Base-by-base conservation (phyloP, 2,888 invertebrate genomes). In the Troilus luridus region DNA sequence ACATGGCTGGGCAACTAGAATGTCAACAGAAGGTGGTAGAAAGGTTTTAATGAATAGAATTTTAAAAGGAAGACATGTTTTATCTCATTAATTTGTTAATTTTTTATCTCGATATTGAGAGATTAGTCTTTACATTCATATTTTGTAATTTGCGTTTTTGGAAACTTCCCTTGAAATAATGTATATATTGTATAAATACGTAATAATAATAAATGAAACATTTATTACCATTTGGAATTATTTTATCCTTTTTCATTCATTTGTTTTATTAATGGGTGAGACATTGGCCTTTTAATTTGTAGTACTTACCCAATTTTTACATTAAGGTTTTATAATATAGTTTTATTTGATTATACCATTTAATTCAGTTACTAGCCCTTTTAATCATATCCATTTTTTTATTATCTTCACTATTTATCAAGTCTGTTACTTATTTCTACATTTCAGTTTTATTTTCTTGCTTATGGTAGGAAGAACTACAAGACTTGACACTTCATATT, bases 41-140 rank as follows among this genome's bases (percentile, higher is more conserved):
- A 95, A 95, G 93, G 94, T 96, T 58, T 94, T 98, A 21, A 97
- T 97, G 97, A 95, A 97, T 93, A 95, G 97, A 93, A 95, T 97
- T 92, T 94, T 98, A 5, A 97, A 97, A 94, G 97, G 97, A 92
- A 95, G 95, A 94, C 95, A 95, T 94, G 96, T 96, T 19, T 94
- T 97, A 60, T 95, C 96, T 21, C 97, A 98, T 94, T 97, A 90
- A 21, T 85, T 85, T 21, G 12, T 85, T 81, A 24, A 54, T 54
- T 54, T 81, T n/a, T 81, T 77, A 41, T 64, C 10, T 64, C 3
- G 24, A 24, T 58, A n/a, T n/a, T 58, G 58, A 58, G 58, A 58
- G 54, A 88, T 88, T 88, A 88, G 27, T 59, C 12, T 59, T n/a
- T 24, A 9, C 10, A 0, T 24, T 62, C 60, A 60, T 17, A 21